phyloP scores from a whole-genome alignment of 2,113 vertebrate species.

The Meriones unguiculatus region DNA sequence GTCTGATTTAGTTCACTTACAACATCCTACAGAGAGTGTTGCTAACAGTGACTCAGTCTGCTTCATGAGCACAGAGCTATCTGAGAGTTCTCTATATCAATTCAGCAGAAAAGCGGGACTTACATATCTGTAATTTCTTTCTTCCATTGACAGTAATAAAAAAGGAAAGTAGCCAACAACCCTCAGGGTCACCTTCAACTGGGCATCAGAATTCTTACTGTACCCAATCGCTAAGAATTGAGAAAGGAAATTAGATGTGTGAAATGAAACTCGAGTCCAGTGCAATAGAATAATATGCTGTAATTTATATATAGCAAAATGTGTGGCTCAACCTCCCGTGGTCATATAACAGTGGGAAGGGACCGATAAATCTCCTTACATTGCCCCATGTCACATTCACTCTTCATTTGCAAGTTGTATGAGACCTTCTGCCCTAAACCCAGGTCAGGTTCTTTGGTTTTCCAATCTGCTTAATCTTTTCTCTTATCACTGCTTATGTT shows the following conservation, averaged over 20 bases:
- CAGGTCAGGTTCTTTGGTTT: not conserved
- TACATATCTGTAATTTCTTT: slow-evolving; percentile 18
- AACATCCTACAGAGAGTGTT: not conserved
- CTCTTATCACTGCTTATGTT: not conserved
- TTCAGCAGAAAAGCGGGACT: not conserved
- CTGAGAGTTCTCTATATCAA: not conserved
- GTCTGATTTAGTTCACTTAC: not conserved
- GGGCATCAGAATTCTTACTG: not conserved
- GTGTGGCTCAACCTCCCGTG: not conserved
- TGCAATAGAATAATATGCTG: not conserved
- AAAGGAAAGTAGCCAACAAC: not conserved
- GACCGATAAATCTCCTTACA: not conserved
- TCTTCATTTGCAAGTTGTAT: not conserved
- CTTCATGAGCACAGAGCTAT: not conserved
- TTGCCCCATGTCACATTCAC: not conserved
- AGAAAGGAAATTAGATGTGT: not conserved
- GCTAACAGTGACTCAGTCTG: not conserved
- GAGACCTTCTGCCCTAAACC: not conserved
- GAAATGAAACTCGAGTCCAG: not conserved
- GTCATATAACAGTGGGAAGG: not conserved
- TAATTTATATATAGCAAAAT: not conserved
- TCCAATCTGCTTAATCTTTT: not conserved
- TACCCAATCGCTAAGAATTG: not conserved
- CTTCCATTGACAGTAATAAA: not conserved
- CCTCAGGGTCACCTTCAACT: not conserved